Base-by-base conservation (phyloP, 2,888 invertebrate species). In the Agriotes lineatus region DNA sequence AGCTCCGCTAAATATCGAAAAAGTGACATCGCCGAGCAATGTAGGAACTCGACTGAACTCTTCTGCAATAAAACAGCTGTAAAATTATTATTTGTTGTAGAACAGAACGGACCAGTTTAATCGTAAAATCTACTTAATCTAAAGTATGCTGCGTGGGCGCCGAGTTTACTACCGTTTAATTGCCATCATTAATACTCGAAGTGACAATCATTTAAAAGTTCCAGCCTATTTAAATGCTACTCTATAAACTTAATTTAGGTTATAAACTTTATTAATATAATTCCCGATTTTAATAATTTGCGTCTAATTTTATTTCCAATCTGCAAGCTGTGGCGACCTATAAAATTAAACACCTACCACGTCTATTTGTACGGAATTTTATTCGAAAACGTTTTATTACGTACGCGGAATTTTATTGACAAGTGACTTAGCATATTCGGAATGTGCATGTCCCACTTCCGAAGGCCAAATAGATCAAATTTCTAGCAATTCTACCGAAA, bases 111-210 rank as follows among this genome's bases (percentile, higher is more conserved):
- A 57, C 45, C 64, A 56, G 45, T 64, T 64, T 45, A 64, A 56
- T 64, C 44, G 44, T 56, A 56, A 64, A 64, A 62, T 62, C 52
- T 35, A 48, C 20, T 39, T 60, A 60, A 60, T 60, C 60, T 60
- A 19, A 48, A 48, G 16, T 37, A 56, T 56, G 56, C 16, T 58
- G 59, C 45, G 59, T 59, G 42, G 54, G 54, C 42, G 39, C 54
- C 39, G 35, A 52, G 52, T 62, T 62, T 54, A 62, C 54, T 62
- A 62, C 62, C 18, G 16, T 62, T 54, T 62, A 54, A 62, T 54
- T 62, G 54, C 19, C 22, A 14, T 33, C 59, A 30, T 59, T 59
- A 44, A 57, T 39, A 59, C 45, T 52, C 6, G 33, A 45, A 45
- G 45, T 45, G 45, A 45, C 45, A 45, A 45, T 45, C 45, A 45